Base-by-base conservation (phyloP, 2,797 vertebrate species). In the Saxicola maurus region DNA sequence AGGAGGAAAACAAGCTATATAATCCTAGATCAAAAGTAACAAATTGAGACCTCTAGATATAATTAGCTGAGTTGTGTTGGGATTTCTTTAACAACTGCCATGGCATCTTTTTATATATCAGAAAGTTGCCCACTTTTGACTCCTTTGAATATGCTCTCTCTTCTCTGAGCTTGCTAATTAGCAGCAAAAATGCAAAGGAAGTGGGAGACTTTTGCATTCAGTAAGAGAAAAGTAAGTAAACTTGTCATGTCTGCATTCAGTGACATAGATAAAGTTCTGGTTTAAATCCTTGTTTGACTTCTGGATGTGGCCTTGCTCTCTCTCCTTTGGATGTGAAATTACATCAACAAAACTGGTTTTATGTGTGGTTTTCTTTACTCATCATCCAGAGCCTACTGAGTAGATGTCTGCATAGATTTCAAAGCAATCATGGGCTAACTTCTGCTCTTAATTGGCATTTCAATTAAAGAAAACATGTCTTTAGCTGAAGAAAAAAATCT, bases 11-110 rank as follows among this genome's bases (percentile, higher is more conserved):
- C 20, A 65, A 95, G 28, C 42, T 69, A 30, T 71, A 28, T 86
- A 88, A 88, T 95, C 90, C 85, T 81, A 94, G 82, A 95, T 94
- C 82, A 92, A 68, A 94, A 90, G 48, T 85, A 94, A 91, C 66
- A 93, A 93, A 92, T 78, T 64, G 87, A 88, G 68, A 92, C 72
- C 65, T 83, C 68, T 82, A 66, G 67, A 78, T 88, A 80, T 91
- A 96, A 94, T 92, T 91, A 95, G 82, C 73, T 3, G 15, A 68
- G 45, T 82, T 94, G 86, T 93, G 67, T 67, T 92, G 94, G 93
- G 94, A 94, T 94, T 96, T 94, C 91, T 94, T 92, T 91, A 91
- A 89, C 69, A 86, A 89, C 28, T 81, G 31, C 28, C n/a, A 51
- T 62, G 33, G 23, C n/a, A 74, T 93, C 68, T 76, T 94, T 68